Percentiles rank a stretch among this genome's conserved stretches.
phyloP scores from a whole-genome alignment of 1,140 invertebrate species.

The Alviniconcha marisindica region DNA sequence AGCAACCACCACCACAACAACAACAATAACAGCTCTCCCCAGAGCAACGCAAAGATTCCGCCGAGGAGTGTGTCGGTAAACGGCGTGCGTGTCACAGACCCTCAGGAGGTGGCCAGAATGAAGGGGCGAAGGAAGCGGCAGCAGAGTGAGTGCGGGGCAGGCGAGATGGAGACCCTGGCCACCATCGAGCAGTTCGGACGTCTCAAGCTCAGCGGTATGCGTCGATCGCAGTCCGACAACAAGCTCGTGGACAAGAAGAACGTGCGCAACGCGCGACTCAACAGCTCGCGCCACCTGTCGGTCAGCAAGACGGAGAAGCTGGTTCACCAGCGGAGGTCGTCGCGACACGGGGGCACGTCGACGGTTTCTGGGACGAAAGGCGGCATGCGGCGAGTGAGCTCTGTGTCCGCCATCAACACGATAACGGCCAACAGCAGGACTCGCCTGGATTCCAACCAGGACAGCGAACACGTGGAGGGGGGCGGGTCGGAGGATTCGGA shows the following conservation, averaged over 20 bases:
- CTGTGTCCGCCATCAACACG: constrained; percentile 43
- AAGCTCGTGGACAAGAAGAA: constrained; percentile 37
- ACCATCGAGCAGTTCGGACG: not conserved
- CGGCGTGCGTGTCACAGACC: not conserved
- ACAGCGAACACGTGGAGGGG: not conserved
- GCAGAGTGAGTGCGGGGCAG: not conserved
- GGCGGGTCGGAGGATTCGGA: not conserved
- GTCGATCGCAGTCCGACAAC: constrained; percentile 39
- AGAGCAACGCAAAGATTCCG: not conserved
- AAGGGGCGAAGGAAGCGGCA: not conserved
- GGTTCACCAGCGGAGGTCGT: not conserved
- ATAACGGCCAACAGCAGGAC: constrained; percentile 4
- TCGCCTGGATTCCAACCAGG: not conserved
- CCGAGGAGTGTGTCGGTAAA: constrained; percentile 6
- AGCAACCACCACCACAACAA: not conserved
- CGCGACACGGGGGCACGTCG: too few species aligned
- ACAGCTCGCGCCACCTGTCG: constrained; percentile 24
- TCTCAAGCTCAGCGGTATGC: not conserved
- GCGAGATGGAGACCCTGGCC: not conserved
- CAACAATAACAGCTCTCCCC: not conserved
- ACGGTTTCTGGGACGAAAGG: not conserved
- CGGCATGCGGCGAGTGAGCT: constrained; percentile 33
- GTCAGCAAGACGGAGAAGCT: constrained; percentile 2
- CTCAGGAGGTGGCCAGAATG: not conserved
- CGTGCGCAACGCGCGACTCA: constrained; percentile 1